Evolutionary conservation across 2,113 vertebrate genomes (phyloP), one percentile per base, ranked within the genome.

Genomic region (Grus americana): DNA sequence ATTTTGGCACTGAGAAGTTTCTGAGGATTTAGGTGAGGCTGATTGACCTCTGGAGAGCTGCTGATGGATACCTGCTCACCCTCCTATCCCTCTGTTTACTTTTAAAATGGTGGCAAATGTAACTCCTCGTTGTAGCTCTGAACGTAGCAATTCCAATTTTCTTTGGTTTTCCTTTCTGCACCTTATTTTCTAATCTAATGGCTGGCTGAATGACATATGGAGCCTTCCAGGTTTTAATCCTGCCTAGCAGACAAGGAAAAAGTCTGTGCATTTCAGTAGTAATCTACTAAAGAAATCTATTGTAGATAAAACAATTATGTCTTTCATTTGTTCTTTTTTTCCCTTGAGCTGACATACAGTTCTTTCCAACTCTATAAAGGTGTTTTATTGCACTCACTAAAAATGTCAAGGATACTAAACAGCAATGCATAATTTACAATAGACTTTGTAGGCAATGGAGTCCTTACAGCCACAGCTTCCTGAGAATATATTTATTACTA

Each of bases 341-440:
- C 36, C 81, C 81, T 94, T 90, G 55, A 90, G 97, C 94, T 95
- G 94, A 92, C 95, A 86, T 87, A 72, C 62, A 91, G 84, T 95
- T 95, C 91, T 91, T 95, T 96, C 96, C 90, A 91, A 94, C 71
- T 96, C 96, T 83, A 95, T 97, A 97, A 95, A 97, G 81, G 94
- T 95, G 91, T 96, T 96, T 97, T 96, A 97, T 95, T 94, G 59
- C 89, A 80, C 92, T 94, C 95, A 97, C 93, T 97, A 96, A 97
- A 97, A 93, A 96, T 95, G 95, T 97, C 97, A 97, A 92, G 95
- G 94, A 85, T 95, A 95, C 94, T 95, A 95, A 97, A 96, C 91
- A 97, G 96, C 89, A 90, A 97, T 96, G 90, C 94, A 95, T 97
- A 97, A 97, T 97, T 97, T 97, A 97, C 89, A 95, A 95, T 34